Conservation (phyloP, 1,140 invertebrate species). For the Kradibia gibbosae region DNA sequence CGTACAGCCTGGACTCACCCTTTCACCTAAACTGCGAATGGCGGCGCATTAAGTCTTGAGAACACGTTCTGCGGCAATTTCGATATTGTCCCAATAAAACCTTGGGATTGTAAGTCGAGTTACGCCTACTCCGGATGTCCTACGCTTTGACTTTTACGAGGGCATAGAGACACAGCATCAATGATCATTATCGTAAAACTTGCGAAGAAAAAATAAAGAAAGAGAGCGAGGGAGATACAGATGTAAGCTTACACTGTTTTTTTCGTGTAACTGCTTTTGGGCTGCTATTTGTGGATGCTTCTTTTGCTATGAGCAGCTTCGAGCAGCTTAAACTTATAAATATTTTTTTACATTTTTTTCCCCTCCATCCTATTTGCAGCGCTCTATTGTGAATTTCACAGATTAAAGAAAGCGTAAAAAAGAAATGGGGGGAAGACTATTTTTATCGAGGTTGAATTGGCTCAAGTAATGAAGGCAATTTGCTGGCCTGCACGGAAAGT, state of each 20-base stretch:
- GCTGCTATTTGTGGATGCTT: not conserved
- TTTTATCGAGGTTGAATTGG: not conserved
- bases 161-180: not conserved
- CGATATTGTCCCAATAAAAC: conserved; percentile 61
- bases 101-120: conserved; percentile 21
- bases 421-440: not conserved
- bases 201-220: not conserved
- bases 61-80: conserved; percentile 59
- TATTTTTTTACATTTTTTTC: not conserved
- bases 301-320: not conserved
- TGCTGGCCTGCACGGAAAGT: not conserved
- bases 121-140: not conserved
- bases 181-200: conserved; percentile 37
- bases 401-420: conserved; percentile 6
- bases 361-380: not conserved
- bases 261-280: not conserved
- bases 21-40: not conserved
- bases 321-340: not conserved
- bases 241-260: not conserved
- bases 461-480: not conserved
- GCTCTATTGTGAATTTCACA: not conserved
- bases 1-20: not conserved
- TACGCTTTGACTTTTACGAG: conserved; percentile 28
- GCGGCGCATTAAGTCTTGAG: conserved; percentile 54
- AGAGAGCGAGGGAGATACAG: not conserved